phyloP scores from a whole-genome alignment of 2,797 vertebrate species.

The Siniperca scherzeri region DNA sequence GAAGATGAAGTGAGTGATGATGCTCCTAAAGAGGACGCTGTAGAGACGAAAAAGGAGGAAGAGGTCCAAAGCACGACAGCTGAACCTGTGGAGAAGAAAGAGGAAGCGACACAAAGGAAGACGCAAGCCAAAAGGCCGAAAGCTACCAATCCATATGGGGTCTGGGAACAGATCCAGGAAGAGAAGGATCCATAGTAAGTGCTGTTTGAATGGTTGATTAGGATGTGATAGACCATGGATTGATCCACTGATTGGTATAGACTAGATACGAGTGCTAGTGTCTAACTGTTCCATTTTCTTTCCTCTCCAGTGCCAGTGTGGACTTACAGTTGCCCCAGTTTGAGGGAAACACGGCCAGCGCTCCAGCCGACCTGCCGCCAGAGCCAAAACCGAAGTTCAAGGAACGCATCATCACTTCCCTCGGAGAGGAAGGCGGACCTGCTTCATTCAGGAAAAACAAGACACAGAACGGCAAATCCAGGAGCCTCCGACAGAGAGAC shows the following conservation, averaged over 20 bases:
- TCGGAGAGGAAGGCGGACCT: slow-evolving; percentile 84
- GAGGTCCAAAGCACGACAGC: slow-evolving; percentile 18
- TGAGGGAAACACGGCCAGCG: slow-evolving; percentile 77
- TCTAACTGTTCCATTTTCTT: background rate
- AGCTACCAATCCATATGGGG: slow-evolving; percentile 90
- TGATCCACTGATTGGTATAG: background rate
- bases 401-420: slow-evolving; percentile 94
- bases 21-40: slow-evolving; percentile 36
- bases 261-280: background rate
- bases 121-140: slow-evolving; percentile 73
- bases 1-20: slow-evolving; percentile 41
- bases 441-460: slow-evolving; percentile 93
- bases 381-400: slow-evolving; percentile 91
- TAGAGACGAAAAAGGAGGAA: slow-evolving; percentile 48
- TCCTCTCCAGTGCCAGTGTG: slow-evolving; percentile 85
- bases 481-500: slow-evolving; percentile 92
- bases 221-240: background rate
- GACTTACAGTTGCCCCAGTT: slow-evolving; percentile 92
- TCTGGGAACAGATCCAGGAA: slow-evolving; percentile 89
- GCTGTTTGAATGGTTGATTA: background rate
- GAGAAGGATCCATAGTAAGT: slow-evolving; percentile 84
- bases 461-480: slow-evolving; percentile 91
- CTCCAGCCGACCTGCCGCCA: slow-evolving; percentile 74
- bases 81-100: slow-evolving; percentile 66
- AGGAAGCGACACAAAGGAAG: slow-evolving; percentile 2